Base-by-base conservation (phyloP, 2,113 vertebrate species). In the Platysteira castanea region DNA sequence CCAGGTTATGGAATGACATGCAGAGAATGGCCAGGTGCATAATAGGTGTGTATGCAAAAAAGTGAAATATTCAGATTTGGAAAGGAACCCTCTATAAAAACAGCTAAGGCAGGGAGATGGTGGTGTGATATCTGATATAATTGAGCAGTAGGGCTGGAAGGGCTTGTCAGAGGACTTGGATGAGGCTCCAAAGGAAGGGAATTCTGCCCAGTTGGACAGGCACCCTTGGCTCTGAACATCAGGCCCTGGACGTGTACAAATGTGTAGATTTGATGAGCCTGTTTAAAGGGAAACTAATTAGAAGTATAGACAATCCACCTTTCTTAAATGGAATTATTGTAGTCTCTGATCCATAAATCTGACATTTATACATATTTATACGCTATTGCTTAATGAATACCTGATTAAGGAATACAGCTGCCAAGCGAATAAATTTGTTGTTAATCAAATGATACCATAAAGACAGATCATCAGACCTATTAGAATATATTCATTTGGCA, bases 351-450 rank as follows among this genome's bases (percentile, higher is more conserved):
- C 97, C 96, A 96, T 96, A 97, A 96, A 97, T 95, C 96, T 96
- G 96, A 92, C 96, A 89, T 96, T 98, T 98, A 97, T 97, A 94
- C 89, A 85, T 97, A 98, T 97, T 98, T 97, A 98, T 97, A 90
- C 37, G 85, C 94, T 96, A 88, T 93, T 97, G 95, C 95, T 95
- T 96, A 95, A 95, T 97, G 97, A 98, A 97, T 96, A 96, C 90
- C 96, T 98, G 97, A 98, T 98, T 97, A 97, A 97, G 93, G 96
- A 96, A 96, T 96, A 95, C 97, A 97, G 97, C 97, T 98, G 97
- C 96, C 96, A 97, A 97, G 96, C 56, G 97, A 97, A 98, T 97
- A 94, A 94, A 98, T 97, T 97, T 97, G 95, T 97, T 82, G 96
- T 97, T 98, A 98, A 97, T 97, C 96, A 97, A 98, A 97, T 93